phyloP scores from a whole-genome alignment of 2,797 vertebrate species.

The Cyclopterus lumpus region DNA sequence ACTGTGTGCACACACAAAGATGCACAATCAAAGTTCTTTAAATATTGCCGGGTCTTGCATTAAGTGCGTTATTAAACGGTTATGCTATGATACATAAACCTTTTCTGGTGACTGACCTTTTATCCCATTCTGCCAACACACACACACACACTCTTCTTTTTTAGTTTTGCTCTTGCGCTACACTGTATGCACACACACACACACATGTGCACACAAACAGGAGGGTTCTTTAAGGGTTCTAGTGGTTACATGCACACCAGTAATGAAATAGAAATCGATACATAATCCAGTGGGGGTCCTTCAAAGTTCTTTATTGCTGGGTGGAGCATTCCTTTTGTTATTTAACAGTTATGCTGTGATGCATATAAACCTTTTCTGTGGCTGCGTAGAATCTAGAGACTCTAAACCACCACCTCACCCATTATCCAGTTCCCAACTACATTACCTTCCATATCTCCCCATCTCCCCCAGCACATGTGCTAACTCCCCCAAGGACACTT shows the following conservation, averaged over 20 bases:
- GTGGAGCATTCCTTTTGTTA: conserved; percentile 25
- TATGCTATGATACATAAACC: conserved; percentile 21
- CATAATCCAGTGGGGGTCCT: conserved; percentile 25
- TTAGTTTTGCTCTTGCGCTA: conserved; percentile 11
- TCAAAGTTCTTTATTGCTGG: conserved; percentile 20
- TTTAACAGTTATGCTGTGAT: conserved; percentile 27
- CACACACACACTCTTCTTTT: conserved; percentile 5
- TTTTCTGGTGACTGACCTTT: not conserved
- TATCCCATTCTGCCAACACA: not conserved
- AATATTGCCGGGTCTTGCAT: conserved; percentile 21
- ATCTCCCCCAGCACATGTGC: conserved; percentile 22
- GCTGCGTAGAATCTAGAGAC: conserved; percentile 22
- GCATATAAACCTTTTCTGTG: not conserved
- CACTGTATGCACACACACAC: conserved; percentile 20
- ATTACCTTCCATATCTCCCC: conserved; percentile 16
- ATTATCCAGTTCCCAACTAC: not conserved
- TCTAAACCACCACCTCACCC: conserved; percentile 31
- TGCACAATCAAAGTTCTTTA: conserved; percentile 8
- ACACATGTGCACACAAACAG: not conserved
- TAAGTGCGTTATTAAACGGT: conserved; percentile 25
- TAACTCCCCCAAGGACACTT: conserved; percentile 3
- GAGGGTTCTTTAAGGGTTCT: conserved; percentile 10
- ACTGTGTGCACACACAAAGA: conserved; percentile 22
- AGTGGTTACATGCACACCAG: not conserved
- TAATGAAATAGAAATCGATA: not conserved